Evolutionary conservation across 2,888 invertebrate species (phyloP), one percentile per base, ranked within the genome.

Genomic region (Lasioglossum leucozonium): DNA sequence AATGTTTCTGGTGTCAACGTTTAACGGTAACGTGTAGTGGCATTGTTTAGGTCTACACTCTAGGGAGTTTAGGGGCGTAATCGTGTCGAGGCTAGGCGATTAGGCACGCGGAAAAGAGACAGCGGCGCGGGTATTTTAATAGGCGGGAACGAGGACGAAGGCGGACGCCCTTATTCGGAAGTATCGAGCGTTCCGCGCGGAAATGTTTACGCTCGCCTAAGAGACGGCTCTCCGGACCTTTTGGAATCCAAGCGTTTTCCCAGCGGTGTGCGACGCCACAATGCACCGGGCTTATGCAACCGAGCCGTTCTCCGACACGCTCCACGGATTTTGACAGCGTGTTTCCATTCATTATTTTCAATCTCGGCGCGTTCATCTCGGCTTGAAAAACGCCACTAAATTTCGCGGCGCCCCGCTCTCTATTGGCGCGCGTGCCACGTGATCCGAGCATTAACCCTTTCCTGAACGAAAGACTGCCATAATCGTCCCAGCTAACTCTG

Each of bases 301-400:
- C 47, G 78, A 77, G 86, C 76, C 87, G 91, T 89, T 91, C 89
- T 86, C 91, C 89, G 91, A 91, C 91, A 92, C 92, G 93, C 92
- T 91, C 85, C 89, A 85, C 47, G 88, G 87, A 77, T 92, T 91
- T 92, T 91, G 90, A 91, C 93, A 90, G 89, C 89, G 85, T 72
- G 82, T 62, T 55, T 87, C 77, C 90, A 90, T 90, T 90, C 90
- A 88, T 90, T 90, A 85, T 79, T 87, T 44, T 58, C 74, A 87
- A 84, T 82, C 76, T 40, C 62, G 65, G 71, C 37, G 71, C 79
- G 30, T 77, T 78, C 79, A 51, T 82, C 74, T 67, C 77, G 71
- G 42, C 72, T 37, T 44, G 78, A 71, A 79, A 81, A 69, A 71
- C 82, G n/a, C 37, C 62, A 47, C 69, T 75, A 40, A 72, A 77